Evolutionary conservation across 2,888 invertebrate genomes (phyloP).

Genomic region (Conops quadrifasciatus): DNA sequence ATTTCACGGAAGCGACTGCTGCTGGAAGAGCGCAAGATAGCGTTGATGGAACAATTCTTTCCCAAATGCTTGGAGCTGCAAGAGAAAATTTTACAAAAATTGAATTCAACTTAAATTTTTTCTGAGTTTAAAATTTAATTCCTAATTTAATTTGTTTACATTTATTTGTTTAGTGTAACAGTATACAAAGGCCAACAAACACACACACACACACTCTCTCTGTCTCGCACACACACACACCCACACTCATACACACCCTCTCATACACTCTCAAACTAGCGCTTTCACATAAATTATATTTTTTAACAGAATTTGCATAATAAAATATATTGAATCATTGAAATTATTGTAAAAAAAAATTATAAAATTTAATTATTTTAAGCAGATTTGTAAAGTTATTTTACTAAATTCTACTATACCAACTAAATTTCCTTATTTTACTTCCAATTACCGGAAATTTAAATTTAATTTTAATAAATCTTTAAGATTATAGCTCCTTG

Average conservation of each 20-base stretch:
- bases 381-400: no score
- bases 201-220: no score
- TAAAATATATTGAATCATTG: no score
- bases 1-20: constrained; percentile 54
- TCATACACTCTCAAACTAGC: neutral
- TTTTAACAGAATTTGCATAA: no score
- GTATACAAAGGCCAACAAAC: neutral
- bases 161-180: no score
- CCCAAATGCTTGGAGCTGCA: constrained; percentile 58
- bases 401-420: no score
- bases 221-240: neutral
- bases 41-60: constrained; percentile 55
- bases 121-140: neutral
- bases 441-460: no score
- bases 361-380: no score
- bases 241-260: neutral
- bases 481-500: no score
- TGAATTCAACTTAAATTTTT: constrained; percentile 36
- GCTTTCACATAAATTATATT: neutral
- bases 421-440: no score
- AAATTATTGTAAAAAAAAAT: no score
- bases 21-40: constrained; percentile 56
- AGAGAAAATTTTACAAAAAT: constrained; percentile 51
- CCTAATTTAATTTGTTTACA: neutral
- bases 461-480: no score